Percentiles rank a stretch among this genome's conserved stretches.
phyloP scores from a whole-genome alignment of 2,113 vertebrate genomes.

The Chamaetylas fuelleborni region DNA sequence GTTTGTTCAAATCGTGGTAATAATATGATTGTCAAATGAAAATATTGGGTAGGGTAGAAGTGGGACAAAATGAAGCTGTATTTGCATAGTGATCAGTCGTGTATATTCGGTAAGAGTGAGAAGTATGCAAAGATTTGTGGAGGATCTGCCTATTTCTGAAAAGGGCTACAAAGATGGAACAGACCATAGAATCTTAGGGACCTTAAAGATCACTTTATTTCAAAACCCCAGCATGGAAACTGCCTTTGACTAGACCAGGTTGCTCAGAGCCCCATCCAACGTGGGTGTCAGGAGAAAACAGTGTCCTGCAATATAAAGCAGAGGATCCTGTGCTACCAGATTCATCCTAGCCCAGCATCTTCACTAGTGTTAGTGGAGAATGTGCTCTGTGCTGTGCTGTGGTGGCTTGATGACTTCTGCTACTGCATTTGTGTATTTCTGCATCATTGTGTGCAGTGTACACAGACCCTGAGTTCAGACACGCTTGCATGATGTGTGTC shows the following conservation, averaged over 20 bases:
- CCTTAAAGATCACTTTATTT: neutral
- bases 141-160: neutral
- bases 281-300: neutral
- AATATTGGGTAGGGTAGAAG: neutral
- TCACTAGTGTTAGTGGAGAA: neutral
- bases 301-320: rapidly evolving
- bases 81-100: neutral
- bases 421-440: neutral
- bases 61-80: neutral
- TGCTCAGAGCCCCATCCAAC: neutral
- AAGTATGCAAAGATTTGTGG: neutral
- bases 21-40: neutral
- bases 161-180: neutral
- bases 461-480: neutral
- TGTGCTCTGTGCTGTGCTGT: neutral
- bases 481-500: too few relatives aligned
- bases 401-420: neutral
- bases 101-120: neutral
- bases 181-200: neutral
- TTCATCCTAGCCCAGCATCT: neutral
- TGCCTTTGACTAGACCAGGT: neutral
- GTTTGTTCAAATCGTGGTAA: neutral
- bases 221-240: neutral
- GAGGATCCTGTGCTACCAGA: neutral
- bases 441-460: rapidly evolving